Conservation (phyloP, 35 echinoderm and acorn worm species). For the Chiridota heheva region DNA sequence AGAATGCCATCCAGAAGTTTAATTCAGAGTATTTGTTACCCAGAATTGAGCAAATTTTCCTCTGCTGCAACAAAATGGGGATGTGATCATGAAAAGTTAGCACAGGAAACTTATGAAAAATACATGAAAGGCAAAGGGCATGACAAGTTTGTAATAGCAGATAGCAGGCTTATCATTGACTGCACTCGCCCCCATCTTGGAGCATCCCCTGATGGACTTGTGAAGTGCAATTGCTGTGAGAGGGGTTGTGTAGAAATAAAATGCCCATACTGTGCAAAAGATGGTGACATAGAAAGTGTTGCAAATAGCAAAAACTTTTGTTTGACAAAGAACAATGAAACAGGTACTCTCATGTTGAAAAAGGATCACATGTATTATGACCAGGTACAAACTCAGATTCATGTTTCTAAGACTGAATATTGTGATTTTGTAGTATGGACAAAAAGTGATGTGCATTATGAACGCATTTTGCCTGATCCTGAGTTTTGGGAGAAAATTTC, state of each 20-base stretch:
- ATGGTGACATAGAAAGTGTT: not conserved
- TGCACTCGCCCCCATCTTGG: conserved; percentile 22
- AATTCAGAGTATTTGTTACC: conserved; percentile 9
- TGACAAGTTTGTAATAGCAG: conserved; percentile 5
- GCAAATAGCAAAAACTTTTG: not conserved
- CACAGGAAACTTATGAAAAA: not conserved
- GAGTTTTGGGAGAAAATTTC: not conserved
- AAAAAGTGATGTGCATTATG: not conserved
- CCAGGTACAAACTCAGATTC: conserved; percentile 35
- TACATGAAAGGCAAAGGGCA: not conserved
- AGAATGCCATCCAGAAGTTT: not conserved
- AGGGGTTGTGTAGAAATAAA: conserved; percentile 21
- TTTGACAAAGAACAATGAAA: not conserved
- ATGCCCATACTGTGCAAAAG: conserved; percentile 27
- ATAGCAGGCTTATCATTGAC: conserved; percentile 1
- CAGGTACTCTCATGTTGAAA: not conserved
- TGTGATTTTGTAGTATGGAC: conserved; percentile 46
- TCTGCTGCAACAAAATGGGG: conserved; percentile 22
- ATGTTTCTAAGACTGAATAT: conserved; percentile 15
- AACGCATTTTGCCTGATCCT: conserved; percentile 10
- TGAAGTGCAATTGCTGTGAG: conserved; percentile 40
- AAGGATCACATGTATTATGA: conserved; percentile 13
- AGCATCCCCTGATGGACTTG: conserved; percentile 45
- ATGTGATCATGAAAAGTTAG: conserved; percentile 13
- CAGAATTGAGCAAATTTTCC: not conserved